phyloP scores from a whole-genome alignment of 2,113 vertebrate genomes.

The Scytalopus superciliaris region DNA sequence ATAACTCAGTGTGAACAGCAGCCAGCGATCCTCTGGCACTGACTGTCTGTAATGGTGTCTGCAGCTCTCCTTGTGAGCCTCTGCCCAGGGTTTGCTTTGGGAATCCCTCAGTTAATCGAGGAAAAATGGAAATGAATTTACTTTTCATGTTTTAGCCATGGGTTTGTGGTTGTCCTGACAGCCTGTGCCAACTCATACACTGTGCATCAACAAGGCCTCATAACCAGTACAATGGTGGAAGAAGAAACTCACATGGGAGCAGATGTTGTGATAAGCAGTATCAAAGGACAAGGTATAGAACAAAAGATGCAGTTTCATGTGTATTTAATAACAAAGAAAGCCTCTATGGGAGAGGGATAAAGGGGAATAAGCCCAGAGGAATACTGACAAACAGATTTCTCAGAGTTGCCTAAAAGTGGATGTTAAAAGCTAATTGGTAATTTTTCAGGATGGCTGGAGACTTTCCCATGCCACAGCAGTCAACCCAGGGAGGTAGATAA shows the following conservation, averaged over 20 bases:
- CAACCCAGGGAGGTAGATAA: background rate
- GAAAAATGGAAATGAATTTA: background rate
- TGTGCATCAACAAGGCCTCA: background rate
- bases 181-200: background rate
- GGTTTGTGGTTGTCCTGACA: background rate
- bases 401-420: background rate
- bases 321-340: background rate
- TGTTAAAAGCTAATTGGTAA: background rate
- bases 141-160: background rate
- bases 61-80: background rate
- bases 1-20: background rate
- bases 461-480: background rate
- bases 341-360: background rate
- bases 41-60: background rate
- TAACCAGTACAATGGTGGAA: background rate
- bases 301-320: background rate
- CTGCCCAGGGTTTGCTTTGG: background rate
- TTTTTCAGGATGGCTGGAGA: background rate
- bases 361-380: background rate
- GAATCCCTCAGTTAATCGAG: background rate
- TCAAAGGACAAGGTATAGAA: background rate
- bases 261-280: background rate
- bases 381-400: background rate
- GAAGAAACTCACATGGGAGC: background rate
- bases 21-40: background rate